phyloP scores from a whole-genome alignment of 2,888 invertebrate genomes.

The Cryptophagus acutangulus region DNA sequence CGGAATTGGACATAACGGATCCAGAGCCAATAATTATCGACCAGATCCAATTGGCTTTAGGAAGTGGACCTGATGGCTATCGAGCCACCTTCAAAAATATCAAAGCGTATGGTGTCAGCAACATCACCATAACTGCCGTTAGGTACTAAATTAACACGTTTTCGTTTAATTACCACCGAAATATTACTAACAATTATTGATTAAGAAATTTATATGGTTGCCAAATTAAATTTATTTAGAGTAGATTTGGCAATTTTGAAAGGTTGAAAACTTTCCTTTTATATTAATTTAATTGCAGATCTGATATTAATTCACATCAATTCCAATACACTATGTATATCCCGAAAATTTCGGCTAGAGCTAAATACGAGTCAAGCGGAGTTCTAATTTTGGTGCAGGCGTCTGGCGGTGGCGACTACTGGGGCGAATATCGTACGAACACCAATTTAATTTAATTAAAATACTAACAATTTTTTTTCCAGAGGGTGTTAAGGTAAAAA shows the following conservation, averaged over 20 bases:
- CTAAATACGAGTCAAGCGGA: constrained; percentile 77
- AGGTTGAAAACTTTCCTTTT: constrained; percentile 1
- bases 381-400: constrained; percentile 75
- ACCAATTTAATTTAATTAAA: background rate
- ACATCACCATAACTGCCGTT: constrained; percentile 72
- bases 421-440: constrained; percentile 77
- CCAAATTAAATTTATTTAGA: too few relatives aligned
- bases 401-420: constrained; percentile 81
- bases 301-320: constrained; percentile 72
- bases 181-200: too few relatives aligned
- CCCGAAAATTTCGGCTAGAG: constrained; percentile 72
- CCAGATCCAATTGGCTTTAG: constrained; percentile 74
- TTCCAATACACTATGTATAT: constrained; percentile 76
- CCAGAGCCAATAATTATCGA: constrained; percentile 79
- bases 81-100: constrained; percentile 75
- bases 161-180: background rate
- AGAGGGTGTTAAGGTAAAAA: constrained; percentile 81
- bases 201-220: background rate
- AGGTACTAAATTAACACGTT: constrained; percentile 51
- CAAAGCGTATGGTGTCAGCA: constrained; percentile 74
- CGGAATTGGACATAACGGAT: constrained; percentile 65
- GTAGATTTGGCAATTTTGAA: background rate
- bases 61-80: constrained; percentile 78
- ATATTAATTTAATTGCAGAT: constrained; percentile 52
- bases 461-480: constrained; percentile 22